A percentile compares a stretch with the other conserved stretches of the same genome.
Conservation (phyloP, 2,888 invertebrate species). For the Celastrina argiolus region DNA sequence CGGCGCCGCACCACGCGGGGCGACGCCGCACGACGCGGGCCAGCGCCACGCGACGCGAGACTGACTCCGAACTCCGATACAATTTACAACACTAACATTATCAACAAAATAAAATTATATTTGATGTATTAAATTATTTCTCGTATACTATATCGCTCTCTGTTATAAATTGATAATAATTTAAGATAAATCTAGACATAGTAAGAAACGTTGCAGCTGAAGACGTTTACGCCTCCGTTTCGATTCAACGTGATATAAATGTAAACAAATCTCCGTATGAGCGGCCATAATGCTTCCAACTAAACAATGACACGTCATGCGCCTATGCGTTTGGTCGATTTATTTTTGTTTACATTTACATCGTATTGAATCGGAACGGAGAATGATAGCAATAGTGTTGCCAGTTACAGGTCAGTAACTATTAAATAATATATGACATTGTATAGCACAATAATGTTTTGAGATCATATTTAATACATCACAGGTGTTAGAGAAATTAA, state of each 20-base stretch:
- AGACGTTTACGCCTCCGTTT: too few species aligned
- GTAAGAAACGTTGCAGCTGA: background rate
- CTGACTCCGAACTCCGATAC: conserved; percentile 23
- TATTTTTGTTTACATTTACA: too few species aligned
- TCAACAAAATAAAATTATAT: conserved; percentile 48
- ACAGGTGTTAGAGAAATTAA: conserved; percentile 78
- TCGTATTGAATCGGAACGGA: too few species aligned
- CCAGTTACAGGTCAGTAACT: conserved; percentile 42
- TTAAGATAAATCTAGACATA: background rate
- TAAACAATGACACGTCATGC: too few species aligned
- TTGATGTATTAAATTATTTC: conserved; percentile 76
- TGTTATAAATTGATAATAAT: conserved; percentile 35
- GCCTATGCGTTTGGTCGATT: too few species aligned
- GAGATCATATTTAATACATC: conserved; percentile 84
- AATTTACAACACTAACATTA: conserved; percentile 34
- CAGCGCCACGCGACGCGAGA: too few species aligned
- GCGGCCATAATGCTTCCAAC: too few species aligned
- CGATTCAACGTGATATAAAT: too few species aligned
- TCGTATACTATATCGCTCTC: conserved; percentile 41
- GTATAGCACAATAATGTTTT: conserved; percentile 75
- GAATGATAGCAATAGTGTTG: conserved; percentile 48
- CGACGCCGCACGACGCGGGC: too few species aligned
- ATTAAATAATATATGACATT: conserved; percentile 70
- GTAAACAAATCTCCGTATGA: too few species aligned
- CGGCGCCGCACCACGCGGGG: too few species aligned